Conservation (phyloP, 2,888 invertebrate species). For the Heterodera filipjevi region DNA sequence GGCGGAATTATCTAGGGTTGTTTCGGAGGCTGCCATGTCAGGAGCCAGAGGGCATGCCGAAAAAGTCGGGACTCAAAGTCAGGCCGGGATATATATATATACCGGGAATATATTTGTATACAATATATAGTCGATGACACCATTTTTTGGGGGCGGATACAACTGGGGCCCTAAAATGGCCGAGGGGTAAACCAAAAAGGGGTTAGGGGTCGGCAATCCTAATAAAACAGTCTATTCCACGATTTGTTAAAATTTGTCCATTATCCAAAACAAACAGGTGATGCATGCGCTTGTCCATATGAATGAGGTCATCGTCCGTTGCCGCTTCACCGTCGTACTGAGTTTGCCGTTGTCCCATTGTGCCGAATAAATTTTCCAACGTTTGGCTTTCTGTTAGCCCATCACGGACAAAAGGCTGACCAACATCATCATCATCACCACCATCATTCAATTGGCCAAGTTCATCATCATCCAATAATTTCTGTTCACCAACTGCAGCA, state of each 20-base stretch:
- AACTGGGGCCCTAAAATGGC: too few species aligned
- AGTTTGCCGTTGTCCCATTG: not conserved
- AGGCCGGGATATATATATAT: too few species aligned
- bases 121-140: too few species aligned
- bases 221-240: too few species aligned
- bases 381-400: not conserved
- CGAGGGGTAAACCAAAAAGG: too few species aligned
- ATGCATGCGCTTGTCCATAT: slow-evolving; percentile 6
- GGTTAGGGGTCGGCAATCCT: too few species aligned
- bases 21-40: too few species aligned
- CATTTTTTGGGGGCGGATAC: too few species aligned
- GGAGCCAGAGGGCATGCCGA: too few species aligned
- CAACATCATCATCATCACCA: not conserved
- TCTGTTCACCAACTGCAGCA: not conserved
- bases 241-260: not conserved
- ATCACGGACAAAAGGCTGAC: not conserved
- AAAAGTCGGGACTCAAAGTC: too few species aligned
- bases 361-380: not conserved
- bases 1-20: too few species aligned
- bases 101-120: too few species aligned
- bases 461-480: not conserved
- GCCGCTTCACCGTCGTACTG: not conserved
- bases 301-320: not conserved
- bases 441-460: not conserved
- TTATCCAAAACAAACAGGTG: not conserved